A percentile compares a stretch with the other conserved stretches of the same genome.
phyloP scores from a whole-genome alignment of 2,888 invertebrate species.

The Eupithecia vulgata region DNA sequence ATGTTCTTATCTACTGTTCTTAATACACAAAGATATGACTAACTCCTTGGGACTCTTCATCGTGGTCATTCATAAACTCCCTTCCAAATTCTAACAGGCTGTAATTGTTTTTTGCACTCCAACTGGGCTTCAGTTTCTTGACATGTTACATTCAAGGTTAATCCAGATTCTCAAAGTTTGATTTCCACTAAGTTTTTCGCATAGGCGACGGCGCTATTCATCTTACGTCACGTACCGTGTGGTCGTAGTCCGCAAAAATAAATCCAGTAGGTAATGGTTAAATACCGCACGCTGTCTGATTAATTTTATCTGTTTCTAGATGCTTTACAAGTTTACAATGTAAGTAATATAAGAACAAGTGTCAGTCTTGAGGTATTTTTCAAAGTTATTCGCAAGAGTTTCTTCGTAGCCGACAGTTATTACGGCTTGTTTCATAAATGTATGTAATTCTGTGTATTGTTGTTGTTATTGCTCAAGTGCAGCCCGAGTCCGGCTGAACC shows the following conservation, averaged over 20 bases:
- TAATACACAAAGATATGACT: background rate
- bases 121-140: background rate
- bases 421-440: background rate
- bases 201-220: background rate
- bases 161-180: background rate
- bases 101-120: background rate
- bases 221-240: background rate
- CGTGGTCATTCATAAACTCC: background rate
- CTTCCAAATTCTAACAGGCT: background rate
- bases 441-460: conserved; percentile 5
- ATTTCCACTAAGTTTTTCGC: background rate
- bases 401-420: background rate
- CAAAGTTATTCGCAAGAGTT: background rate
- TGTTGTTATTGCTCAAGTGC: conserved; percentile 30
- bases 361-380: background rate
- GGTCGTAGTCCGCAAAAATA: background rate
- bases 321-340: background rate
- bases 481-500: conserved; percentile 38
- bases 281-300: background rate
- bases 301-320: background rate
- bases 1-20: background rate
- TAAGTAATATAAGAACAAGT: background rate
- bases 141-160: background rate
- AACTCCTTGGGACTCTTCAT: background rate
- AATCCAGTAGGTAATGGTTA: background rate